Conservation (phyloP, 1,140 invertebrate species). For the Lucilia cuprina region DNA sequence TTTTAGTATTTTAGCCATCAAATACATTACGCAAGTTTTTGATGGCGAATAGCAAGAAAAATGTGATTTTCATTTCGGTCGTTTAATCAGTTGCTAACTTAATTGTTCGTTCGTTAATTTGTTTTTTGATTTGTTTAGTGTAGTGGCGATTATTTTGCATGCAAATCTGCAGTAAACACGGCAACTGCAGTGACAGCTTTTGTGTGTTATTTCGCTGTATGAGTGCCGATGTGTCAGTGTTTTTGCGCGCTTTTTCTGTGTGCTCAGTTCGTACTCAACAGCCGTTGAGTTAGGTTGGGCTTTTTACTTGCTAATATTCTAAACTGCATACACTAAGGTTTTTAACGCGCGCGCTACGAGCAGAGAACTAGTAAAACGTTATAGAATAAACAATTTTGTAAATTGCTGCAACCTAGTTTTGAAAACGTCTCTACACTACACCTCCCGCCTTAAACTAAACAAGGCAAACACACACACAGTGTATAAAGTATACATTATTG, state of each 20-base stretch:
- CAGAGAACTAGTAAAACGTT: neutral
- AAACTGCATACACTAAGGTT: neutral
- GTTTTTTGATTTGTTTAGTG: neutral
- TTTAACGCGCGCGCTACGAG: slow-evolving; percentile 18
- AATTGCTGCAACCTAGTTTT: slow-evolving; percentile 24
- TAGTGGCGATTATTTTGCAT: slow-evolving; percentile 14
- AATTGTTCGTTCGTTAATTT: neutral
- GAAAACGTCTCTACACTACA: neutral
- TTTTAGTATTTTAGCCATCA: neutral
- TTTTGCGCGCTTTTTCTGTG: slow-evolving; percentile 38
- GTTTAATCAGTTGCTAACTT: neutral
- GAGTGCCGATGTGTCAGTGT: slow-evolving; percentile 23
- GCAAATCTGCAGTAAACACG: slow-evolving; percentile 24
- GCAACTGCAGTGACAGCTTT: slow-evolving; percentile 31
- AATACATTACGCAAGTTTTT: too few relatives aligned
- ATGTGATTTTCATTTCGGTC: neutral
- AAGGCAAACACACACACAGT: neutral
- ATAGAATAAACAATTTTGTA: slow-evolving; percentile 1
- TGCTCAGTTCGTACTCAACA: slow-evolving; percentile 40
- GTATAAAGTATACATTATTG: neutral
- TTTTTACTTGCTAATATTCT: slow-evolving; percentile 28
- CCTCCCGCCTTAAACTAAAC: neutral
- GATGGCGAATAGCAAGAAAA: too few relatives aligned
- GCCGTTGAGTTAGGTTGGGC: slow-evolving; percentile 40
- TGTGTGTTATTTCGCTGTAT: slow-evolving; percentile 15